Conservation (phyloP, 2,113 vertebrate genomes). For the Galemys pyrenaicus region DNA sequence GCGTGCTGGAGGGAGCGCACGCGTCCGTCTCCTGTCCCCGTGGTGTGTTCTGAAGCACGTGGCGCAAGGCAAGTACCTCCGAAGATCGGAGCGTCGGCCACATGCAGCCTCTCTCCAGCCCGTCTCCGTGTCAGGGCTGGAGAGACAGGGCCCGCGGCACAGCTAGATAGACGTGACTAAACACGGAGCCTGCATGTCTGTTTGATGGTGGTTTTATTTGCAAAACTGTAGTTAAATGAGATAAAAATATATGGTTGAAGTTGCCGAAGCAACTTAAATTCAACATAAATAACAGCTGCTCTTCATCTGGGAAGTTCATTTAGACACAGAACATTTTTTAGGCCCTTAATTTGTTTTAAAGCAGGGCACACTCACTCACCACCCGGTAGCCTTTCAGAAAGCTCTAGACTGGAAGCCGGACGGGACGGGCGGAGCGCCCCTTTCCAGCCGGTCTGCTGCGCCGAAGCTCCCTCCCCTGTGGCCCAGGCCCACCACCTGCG, state of each 20-base stretch:
- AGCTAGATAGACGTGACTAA: slow-evolving; percentile 23
- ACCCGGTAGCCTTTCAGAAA: not conserved
- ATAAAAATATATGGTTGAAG: slow-evolving; percentile 75
- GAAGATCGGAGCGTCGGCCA: too few relatives aligned
- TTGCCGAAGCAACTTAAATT: slow-evolving; percentile 62
- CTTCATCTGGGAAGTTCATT: slow-evolving; percentile 60
- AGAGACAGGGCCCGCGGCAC: not conserved
- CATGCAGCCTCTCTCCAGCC: not conserved
- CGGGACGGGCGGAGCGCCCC: too few relatives aligned
- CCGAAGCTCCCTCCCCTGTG: too few relatives aligned
- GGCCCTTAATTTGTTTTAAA: not conserved
- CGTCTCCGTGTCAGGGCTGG: not conserved
- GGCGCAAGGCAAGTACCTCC: too few relatives aligned
- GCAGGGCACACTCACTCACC: not conserved
- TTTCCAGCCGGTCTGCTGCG: too few relatives aligned
- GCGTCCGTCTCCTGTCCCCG: too few relatives aligned
- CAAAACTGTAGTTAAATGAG: slow-evolving; percentile 75
- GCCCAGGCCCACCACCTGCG: too few relatives aligned
- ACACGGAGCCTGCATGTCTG: slow-evolving; percentile 34
- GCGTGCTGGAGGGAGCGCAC: too few relatives aligned
- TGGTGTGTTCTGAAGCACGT: too few relatives aligned
- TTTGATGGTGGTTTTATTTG: slow-evolving; percentile 67
- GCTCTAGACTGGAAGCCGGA: too few relatives aligned
- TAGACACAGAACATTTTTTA: not conserved
- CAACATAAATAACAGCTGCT: slow-evolving; percentile 74